Conservation (phyloP, 1,140 invertebrate genomes). For the Drosophila pallidifrons region DNA sequence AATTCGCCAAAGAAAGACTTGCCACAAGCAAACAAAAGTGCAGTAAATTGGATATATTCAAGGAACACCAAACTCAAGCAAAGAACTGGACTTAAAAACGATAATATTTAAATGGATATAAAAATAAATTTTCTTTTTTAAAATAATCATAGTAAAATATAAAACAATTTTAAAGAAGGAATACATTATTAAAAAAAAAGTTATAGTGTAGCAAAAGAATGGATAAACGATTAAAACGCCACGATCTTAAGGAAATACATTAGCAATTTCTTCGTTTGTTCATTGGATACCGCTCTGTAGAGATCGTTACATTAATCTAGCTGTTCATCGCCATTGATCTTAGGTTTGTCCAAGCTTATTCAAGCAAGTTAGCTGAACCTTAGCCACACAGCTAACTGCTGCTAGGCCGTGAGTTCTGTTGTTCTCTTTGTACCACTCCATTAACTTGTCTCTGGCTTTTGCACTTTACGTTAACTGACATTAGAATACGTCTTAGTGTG, state of each 20-base stretch:
- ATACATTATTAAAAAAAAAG: neutral
- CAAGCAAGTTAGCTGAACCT: conserved; percentile 49
- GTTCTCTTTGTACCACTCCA: conserved; percentile 69
- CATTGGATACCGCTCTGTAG: neutral
- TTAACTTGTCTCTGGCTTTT: conserved; percentile 80
- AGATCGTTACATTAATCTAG: conserved; percentile 27
- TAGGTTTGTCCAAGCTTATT: conserved; percentile 33
- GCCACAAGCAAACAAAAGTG: neutral
- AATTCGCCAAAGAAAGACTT: conserved; percentile 15
- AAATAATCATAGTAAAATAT: neutral
- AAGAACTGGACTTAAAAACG: neutral
- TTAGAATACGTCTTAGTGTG: conserved; percentile 57
- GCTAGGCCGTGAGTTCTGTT: conserved; percentile 3
- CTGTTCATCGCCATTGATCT: conserved; percentile 40
- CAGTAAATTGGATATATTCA: conserved; percentile 7
- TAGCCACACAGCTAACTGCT: conserved; percentile 25
- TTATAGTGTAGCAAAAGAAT: neutral
- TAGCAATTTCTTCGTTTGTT: neutral
- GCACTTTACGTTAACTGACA: conserved; percentile 76
- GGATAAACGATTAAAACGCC: neutral
- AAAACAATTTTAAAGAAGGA: neutral
- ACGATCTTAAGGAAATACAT: neutral
- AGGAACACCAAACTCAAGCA: neutral
- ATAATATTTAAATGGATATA: neutral
- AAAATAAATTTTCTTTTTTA: neutral